A percentile compares a stretch with the other conserved stretches of the same genome.
These are phyloP conservation scores for Hyposoter dolosus DNA, from an alignment of 2,888 invertebrate genomes.

Conservation along the genomic window DNA sequence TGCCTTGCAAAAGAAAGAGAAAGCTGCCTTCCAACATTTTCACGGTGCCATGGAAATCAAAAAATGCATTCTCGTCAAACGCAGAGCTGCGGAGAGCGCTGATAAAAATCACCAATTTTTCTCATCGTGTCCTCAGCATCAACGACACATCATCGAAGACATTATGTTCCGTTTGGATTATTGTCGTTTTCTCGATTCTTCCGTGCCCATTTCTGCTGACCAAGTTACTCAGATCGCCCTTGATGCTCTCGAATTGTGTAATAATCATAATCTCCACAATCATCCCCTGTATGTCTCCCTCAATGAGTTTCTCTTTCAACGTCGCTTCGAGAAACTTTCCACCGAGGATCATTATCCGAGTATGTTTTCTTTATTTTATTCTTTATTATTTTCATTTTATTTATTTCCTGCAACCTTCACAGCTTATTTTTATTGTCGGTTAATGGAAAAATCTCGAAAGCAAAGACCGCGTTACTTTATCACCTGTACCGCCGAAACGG, in stretches of 20 bases:
- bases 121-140: constrained; percentile 65
- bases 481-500: not conserved
- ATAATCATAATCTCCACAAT: constrained; percentile 72
- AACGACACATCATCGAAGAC: constrained; percentile 75
- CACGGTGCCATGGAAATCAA: constrained; percentile 78
- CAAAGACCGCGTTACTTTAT: not conserved
- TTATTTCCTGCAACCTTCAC: constrained; percentile 14
- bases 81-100: constrained; percentile 26
- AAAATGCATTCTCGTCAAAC: constrained; percentile 64
- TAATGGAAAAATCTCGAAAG: not conserved
- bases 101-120: constrained; percentile 62
- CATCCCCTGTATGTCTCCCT: constrained; percentile 76
- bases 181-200: constrained; percentile 73
- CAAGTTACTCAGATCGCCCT: constrained; percentile 68
- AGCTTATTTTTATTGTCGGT: constrained; percentile 34
- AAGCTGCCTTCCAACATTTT: constrained; percentile 77
- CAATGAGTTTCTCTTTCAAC: constrained; percentile 74
- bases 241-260: constrained; percentile 74
- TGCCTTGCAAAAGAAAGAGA: constrained; percentile 72
- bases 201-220: constrained; percentile 45
- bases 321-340: constrained; percentile 69
- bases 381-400: constrained; percentile 24
- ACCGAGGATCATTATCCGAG: constrained; percentile 58
- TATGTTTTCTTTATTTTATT: constrained; percentile 65
- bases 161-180: constrained; percentile 78